Evolutionary conservation across 2,888 invertebrate genomes (phyloP).

Genomic region (Mythimna albipuncta): DNA sequence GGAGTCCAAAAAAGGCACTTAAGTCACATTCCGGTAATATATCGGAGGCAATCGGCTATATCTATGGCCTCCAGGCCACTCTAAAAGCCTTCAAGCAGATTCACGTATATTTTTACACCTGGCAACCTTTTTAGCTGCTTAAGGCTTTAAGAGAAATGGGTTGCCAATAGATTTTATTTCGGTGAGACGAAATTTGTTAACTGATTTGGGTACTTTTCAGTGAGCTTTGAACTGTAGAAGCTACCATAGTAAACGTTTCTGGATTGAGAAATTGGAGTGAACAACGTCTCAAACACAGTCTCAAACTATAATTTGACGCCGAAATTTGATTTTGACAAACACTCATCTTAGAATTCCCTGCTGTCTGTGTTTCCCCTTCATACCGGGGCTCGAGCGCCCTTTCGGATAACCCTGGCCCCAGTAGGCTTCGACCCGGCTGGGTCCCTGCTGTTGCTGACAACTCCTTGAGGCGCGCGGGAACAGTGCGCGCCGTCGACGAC

Average conservation of each 20-base stretch:
- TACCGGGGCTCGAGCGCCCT: too few relatives aligned
- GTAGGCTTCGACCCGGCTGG: too few relatives aligned
- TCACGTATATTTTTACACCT: conserved; percentile 53
- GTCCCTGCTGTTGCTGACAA: too few relatives aligned
- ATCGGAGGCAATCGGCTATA: conserved; percentile 53
- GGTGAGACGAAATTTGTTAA: conserved; percentile 1
- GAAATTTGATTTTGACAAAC: too few relatives aligned
- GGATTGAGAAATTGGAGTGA: too few relatives aligned
- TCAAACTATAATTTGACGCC: too few relatives aligned
- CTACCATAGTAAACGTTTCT: neutral
- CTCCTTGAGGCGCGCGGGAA: too few relatives aligned
- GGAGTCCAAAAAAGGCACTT: conserved; percentile 47
- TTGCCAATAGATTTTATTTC: conserved; percentile 25
- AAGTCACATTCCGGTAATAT: conserved; percentile 57
- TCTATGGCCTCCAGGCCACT: conserved; percentile 42
- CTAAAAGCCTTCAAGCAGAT: conserved; percentile 44
- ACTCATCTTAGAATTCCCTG: too few relatives aligned
- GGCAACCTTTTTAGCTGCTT: conserved; percentile 44
- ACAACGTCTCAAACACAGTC: too few relatives aligned
- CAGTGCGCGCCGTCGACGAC: too few relatives aligned
- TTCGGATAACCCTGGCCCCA: too few relatives aligned
- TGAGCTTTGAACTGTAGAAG: neutral
- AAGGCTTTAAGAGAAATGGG: conserved; percentile 33
- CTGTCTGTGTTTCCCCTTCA: too few relatives aligned
- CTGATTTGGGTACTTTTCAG: conserved; percentile 4